Percentiles rank a stretch among this genome's conserved stretches.
These are phyloP conservation scores for Tinamus guttatus DNA, from an alignment of 2,113 vertebrate genomes.

Conservation along the genomic window DNA sequence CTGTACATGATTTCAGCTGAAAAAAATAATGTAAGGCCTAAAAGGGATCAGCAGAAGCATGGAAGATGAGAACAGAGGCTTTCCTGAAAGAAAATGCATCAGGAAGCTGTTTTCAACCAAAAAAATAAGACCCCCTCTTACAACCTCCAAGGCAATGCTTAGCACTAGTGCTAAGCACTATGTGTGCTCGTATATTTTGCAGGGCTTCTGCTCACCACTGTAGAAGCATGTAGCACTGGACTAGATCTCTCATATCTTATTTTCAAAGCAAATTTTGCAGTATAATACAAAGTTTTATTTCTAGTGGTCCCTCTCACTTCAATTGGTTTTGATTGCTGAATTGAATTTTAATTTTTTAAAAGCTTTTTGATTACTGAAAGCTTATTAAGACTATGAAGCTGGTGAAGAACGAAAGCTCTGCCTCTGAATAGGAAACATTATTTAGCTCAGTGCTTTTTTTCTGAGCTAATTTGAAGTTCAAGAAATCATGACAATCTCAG, in stretches of 20 bases:
- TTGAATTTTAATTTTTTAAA: not conserved
- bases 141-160: no score
- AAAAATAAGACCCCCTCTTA: no score
- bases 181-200: not conserved
- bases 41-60: no score
- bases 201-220: not conserved
- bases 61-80: no score
- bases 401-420: not conserved
- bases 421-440: not conserved
- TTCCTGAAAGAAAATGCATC: no score
- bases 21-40: no score
- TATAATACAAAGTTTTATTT: not conserved
- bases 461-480: not conserved
- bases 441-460: not conserved
- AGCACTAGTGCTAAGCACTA: not conserved
- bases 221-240: not conserved
- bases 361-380: not conserved
- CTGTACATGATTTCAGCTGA: no score
- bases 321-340: not conserved
- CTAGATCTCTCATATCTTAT: not conserved
- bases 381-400: not conserved
- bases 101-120: no score
- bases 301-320: not conserved
- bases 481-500: not conserved
- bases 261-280: not conserved